Evolutionary conservation across 2,888 invertebrate genomes (phyloP).

Genomic region (Aquatica leii): DNA sequence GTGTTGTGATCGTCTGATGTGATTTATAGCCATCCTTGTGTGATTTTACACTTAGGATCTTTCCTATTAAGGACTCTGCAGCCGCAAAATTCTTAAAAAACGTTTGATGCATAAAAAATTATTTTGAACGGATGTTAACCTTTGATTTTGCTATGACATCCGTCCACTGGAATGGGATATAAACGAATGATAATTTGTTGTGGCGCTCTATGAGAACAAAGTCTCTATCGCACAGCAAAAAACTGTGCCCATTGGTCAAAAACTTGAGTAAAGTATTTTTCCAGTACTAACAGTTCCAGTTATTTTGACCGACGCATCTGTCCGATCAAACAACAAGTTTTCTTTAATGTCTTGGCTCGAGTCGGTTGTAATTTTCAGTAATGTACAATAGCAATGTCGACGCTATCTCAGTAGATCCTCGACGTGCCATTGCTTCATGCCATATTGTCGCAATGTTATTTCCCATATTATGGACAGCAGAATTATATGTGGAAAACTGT

Average conservation of each 20-base stretch:
- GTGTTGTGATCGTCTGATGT: too few relatives aligned
- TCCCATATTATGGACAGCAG: background rate
- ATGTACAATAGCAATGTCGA: background rate
- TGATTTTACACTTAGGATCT: background rate
- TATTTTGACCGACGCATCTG: background rate
- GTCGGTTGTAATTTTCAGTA: background rate
- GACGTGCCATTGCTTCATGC: background rate
- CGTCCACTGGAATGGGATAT: conserved; percentile 4
- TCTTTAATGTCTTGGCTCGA: background rate
- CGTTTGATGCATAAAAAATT: background rate
- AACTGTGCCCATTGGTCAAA: too few relatives aligned
- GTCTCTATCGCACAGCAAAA: background rate
- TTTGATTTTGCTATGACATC: too few relatives aligned
- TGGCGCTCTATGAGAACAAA: background rate
- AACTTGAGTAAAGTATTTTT: background rate
- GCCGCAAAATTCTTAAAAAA: background rate
- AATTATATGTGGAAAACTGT: too few relatives aligned
- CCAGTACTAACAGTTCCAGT: background rate
- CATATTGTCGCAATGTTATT: background rate
- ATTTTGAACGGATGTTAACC: background rate
- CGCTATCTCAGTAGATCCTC: background rate
- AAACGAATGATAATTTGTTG: background rate
- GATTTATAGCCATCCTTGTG: too few relatives aligned
- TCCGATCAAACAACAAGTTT: background rate
- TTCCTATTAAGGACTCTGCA: background rate